phyloP scores from a whole-genome alignment of 1,140 invertebrate genomes.

The Leguminivora glycinivorella region DNA sequence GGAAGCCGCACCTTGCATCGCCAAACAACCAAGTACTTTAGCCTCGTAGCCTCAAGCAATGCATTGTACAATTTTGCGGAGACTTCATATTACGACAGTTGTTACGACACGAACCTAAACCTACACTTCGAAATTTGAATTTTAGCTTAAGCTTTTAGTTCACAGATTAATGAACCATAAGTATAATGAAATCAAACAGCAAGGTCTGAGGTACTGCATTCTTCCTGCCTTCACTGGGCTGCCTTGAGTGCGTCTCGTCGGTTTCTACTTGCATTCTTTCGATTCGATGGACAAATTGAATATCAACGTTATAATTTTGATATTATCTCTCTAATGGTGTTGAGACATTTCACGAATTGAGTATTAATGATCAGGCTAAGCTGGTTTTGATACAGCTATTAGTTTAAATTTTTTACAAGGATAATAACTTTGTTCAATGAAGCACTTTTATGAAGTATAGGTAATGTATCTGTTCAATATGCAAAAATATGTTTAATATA shows the following conservation, averaged over 20 bases:
- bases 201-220: slow-evolving; percentile 48
- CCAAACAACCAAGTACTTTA: slow-evolving; percentile 4
- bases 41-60: slow-evolving; percentile 6
- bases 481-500: too few relatives aligned
- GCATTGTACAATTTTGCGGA: slow-evolving; percentile 1
- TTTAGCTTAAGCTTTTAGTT: slow-evolving; percentile 2
- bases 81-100: slow-evolving; percentile 5
- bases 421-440: too few relatives aligned
- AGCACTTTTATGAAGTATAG: too few relatives aligned
- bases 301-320: slow-evolving; percentile 24
- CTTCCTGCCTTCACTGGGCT: slow-evolving; percentile 57
- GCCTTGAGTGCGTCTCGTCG: slow-evolving; percentile 55
- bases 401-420: neutral
- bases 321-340: slow-evolving; percentile 24
- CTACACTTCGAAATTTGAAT: slow-evolving; percentile 6
- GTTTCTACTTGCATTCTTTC: slow-evolving; percentile 35
- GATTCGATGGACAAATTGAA: slow-evolving; percentile 31
- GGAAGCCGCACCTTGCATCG: slow-evolving; percentile 25
- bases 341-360: slow-evolving; percentile 10
- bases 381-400: neutral
- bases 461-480: too few relatives aligned
- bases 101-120: slow-evolving; percentile 17
- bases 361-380: slow-evolving; percentile 7
- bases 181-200: slow-evolving; percentile 4
- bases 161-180: slow-evolving; percentile 18